Evolutionary conservation across 2,113 vertebrate species (phyloP).

Genomic region (Melanotaenia duboulayi): DNA sequence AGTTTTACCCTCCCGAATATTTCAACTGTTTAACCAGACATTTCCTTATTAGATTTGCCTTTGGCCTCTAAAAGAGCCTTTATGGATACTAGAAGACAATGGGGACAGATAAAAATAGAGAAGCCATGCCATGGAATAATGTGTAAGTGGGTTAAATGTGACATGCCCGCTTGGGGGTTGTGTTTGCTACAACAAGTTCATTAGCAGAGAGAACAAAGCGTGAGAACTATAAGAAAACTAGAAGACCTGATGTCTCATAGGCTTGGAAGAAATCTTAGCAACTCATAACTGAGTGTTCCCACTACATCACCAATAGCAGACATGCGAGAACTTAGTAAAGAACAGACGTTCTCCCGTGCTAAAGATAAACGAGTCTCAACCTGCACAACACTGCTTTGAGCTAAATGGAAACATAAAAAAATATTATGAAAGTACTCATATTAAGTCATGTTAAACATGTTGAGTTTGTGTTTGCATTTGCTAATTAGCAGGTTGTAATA

Average conservation of each 20-base stretch:
- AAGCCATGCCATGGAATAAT: conserved; percentile 15
- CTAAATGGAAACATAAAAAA: conserved; percentile 1
- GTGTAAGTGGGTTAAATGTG: conserved; percentile 16
- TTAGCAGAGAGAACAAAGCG: neutral
- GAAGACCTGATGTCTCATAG: conserved; percentile 11
- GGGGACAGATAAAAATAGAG: conserved; percentile 42
- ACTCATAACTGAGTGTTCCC: conserved; percentile 3
- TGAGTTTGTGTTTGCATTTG: neutral
- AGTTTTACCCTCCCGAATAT: neutral
- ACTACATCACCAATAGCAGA: neutral
- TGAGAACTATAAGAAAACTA: neutral
- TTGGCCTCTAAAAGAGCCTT: conserved; percentile 7
- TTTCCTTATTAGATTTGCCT: conserved; percentile 8
- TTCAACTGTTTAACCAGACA: conserved; percentile 6
- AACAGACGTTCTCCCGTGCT: neutral
- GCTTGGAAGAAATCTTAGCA: conserved; percentile 5
- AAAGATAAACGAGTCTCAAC: neutral
- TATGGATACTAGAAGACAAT: conserved; percentile 24
- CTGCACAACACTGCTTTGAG: neutral
- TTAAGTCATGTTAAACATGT: neutral
- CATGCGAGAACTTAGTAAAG: conserved; percentile 2
- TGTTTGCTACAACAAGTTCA: conserved; percentile 11
- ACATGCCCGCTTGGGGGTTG: conserved; percentile 1
- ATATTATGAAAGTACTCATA: neutral
- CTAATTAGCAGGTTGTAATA: neutral